Evolutionary conservation across 2,888 invertebrate genomes (phyloP).

Genomic region (Xiphydria camelus): DNA sequence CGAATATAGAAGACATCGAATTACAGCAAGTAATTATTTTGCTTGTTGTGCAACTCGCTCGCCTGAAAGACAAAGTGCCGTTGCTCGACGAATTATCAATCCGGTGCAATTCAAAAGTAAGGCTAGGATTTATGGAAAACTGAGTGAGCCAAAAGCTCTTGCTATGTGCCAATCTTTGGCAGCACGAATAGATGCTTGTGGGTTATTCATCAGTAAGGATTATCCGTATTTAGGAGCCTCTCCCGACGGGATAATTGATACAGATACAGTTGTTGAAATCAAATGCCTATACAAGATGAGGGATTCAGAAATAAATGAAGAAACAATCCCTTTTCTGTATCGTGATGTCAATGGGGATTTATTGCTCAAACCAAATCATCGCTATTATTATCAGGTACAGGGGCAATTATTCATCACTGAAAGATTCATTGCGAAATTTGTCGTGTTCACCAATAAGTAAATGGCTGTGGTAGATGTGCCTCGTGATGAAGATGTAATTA

Average conservation of each 20-base stretch:
- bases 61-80: not conserved
- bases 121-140: conserved; percentile 3
- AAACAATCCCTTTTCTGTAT: conserved; percentile 4
- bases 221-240: too few relatives aligned
- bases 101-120: conserved; percentile 8
- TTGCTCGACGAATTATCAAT: not conserved
- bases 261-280: too few relatives aligned
- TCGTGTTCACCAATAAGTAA: not conserved
- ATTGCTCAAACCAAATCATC: too few relatives aligned
- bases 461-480: not conserved
- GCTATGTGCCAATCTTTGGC: not conserved
- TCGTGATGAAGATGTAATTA: conserved; percentile 5
- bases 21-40: conserved; percentile 9
- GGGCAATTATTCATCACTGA: too few relatives aligned
- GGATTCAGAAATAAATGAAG: too few relatives aligned
- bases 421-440: not conserved
- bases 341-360: not conserved
- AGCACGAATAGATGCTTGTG: not conserved
- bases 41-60: too few relatives aligned
- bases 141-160: not conserved
- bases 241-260: too few relatives aligned
- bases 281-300: conserved; percentile 4
- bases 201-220: too few relatives aligned
- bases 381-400: too few relatives aligned
- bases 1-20: conserved; percentile 2